Conservation (phyloP, 2,888 invertebrate genomes). For the Pseudanteris insignis region DNA sequence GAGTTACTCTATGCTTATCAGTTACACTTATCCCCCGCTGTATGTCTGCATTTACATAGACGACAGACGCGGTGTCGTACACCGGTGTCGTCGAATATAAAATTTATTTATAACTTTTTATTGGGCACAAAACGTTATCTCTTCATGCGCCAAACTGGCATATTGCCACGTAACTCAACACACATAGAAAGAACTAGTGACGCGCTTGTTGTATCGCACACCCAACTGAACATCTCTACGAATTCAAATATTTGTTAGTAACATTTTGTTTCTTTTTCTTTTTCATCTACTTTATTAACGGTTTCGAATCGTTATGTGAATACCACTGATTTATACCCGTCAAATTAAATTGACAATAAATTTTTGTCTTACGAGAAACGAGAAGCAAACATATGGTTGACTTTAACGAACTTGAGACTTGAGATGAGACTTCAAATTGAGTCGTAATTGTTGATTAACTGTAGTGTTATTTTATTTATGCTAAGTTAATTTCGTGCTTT, state of each 20-base stretch:
- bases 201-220: constrained; percentile 11
- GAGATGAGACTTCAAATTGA: too few relatives aligned
- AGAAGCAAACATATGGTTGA: too few relatives aligned
- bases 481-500: too few relatives aligned
- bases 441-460: too few relatives aligned
- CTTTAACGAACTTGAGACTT: too few relatives aligned
- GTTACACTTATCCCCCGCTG: constrained; percentile 15
- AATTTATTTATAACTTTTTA: constrained; percentile 56
- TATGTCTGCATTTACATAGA: constrained; percentile 46
- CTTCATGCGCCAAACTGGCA: constrained; percentile 44
- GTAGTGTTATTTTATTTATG: too few relatives aligned
- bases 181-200: constrained; percentile 40
- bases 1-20: constrained; percentile 16
- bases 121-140: constrained; percentile 49
- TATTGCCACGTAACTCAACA: constrained; percentile 48
- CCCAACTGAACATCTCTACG: constrained; percentile 13
- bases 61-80: constrained; percentile 30
- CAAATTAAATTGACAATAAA: too few relatives aligned
- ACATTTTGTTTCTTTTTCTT: neutral
- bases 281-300: too few relatives aligned
- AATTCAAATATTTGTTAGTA: constrained; percentile 22
- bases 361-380: too few relatives aligned
- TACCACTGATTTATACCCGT: too few relatives aligned
- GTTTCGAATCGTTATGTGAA: too few relatives aligned
- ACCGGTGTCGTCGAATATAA: constrained; percentile 49